Evolutionary conservation across 2,888 invertebrate species (phyloP), one percentile per base, ranked within the genome.

Genomic region (Watsonalla binaria): DNA sequence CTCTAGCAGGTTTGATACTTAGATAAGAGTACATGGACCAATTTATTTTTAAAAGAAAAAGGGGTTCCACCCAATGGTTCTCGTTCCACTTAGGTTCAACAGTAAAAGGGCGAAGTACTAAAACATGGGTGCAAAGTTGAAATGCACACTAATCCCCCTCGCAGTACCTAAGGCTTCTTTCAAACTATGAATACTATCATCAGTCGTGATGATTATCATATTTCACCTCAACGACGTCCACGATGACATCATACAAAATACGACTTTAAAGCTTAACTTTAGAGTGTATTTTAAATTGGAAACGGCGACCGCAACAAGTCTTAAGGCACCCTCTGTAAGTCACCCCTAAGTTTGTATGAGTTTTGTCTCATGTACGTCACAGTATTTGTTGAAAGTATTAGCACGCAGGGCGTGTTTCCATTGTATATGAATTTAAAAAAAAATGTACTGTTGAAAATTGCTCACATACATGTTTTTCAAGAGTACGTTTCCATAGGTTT

Each of bases 151-250:
- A 80, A 77, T 74, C 78, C 74, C 80, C 72, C 76, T 66, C 68
- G 63, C 69, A 76, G 65, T 68, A 55, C 70, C 65, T 77, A 82
- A 76, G 88, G 86, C 74, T 89, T 84, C 81, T 70, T 74, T 75
- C 72, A 63, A 79, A 80, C 82, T 84, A 86, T 89, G 89, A 88
- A 89, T 88, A 84, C 84, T 85, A 80, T 87, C 86, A 84, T 86
- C 86, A 86, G 79, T 68, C 82, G 65, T 62, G 72, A 67, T 76
- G 82, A 88, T 88, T 89, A 89, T 89, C 87, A 88, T 87, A 89
- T 88, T 89, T 88, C 88, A 86, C 78, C 57, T 56, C 54, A 55
- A 56, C 13, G 39, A 50, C 45, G 52, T 42, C 51, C 56, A 9
- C 52, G 35, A 6, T 13, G 7, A 11, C 0, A 0, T 9, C 48